A percentile compares a stretch with the other conserved stretches of the same genome.
Conservation (phyloP, 2,888 invertebrate genomes). For the Alcis repandata region DNA sequence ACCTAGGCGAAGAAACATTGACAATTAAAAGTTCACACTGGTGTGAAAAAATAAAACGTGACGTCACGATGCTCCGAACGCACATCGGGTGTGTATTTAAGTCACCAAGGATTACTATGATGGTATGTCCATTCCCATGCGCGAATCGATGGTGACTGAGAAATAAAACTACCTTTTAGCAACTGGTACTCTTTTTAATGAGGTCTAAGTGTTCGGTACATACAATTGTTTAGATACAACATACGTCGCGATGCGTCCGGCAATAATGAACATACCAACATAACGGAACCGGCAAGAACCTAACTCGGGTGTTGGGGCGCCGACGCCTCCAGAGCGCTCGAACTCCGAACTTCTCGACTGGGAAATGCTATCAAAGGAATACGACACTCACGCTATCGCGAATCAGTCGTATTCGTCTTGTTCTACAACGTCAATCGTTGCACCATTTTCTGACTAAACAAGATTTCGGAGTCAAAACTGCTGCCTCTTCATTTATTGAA, state of each 20-base stretch:
- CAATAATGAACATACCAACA: slow-evolving; percentile 83
- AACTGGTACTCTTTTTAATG: slow-evolving; percentile 81
- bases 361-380: neutral
- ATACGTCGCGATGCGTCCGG: slow-evolving; percentile 51
- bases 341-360: neutral
- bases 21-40: slow-evolving; percentile 15
- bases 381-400: neutral
- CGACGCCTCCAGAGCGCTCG: slow-evolving; percentile 26
- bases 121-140: slow-evolving; percentile 78
- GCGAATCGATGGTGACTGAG: slow-evolving; percentile 57
- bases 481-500: no score
- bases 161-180: slow-evolving; percentile 81
- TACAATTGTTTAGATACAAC: slow-evolving; percentile 63
- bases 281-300: slow-evolving; percentile 58
- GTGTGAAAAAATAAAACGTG: slow-evolving; percentile 32
- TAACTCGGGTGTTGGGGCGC: slow-evolving; percentile 44
- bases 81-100: slow-evolving; percentile 31
- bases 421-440: neutral
- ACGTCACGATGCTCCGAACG: slow-evolving; percentile 21
- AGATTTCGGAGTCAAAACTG: no score
- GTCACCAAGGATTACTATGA: slow-evolving; percentile 67
- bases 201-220: slow-evolving; percentile 79
- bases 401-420: slow-evolving; percentile 19
- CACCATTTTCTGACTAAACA: no score
- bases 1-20: slow-evolving; percentile 51